A percentile compares a stretch with the other conserved stretches of the same genome.
These are phyloP conservation scores for Rachycentron canadum DNA, from an alignment of 2,797 vertebrate genomes.

Conservation along the genomic window DNA sequence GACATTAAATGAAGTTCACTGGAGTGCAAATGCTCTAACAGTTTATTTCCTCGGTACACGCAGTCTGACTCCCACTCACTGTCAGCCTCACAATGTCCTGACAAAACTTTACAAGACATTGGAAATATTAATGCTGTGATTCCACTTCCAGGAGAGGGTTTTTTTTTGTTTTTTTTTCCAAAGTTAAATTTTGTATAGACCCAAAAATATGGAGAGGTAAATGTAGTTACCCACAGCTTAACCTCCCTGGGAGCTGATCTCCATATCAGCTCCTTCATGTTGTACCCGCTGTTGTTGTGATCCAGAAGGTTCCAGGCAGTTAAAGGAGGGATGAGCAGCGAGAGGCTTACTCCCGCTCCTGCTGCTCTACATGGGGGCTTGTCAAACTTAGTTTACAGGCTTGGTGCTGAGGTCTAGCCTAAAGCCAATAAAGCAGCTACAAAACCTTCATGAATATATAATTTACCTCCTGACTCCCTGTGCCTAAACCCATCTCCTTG, in stretches of 20 bases:
- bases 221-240: slow-evolving; percentile 48
- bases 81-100: slow-evolving; percentile 10
- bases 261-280: slow-evolving; percentile 63
- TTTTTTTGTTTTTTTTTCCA: slow-evolving; percentile 21
- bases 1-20: slow-evolving; percentile 19
- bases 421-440: slow-evolving; percentile 61
- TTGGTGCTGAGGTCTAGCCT: slow-evolving; percentile 59
- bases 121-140: slow-evolving; percentile 5
- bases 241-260: slow-evolving; percentile 62
- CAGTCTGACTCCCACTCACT: slow-evolving; percentile 16
- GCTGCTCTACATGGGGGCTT: slow-evolving; percentile 63
- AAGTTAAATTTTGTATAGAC: slow-evolving; percentile 29
- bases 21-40: slow-evolving; percentile 12
- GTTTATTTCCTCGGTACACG: slow-evolving; percentile 8
- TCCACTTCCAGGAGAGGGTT: slow-evolving; percentile 10
- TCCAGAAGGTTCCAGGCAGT: slow-evolving; percentile 62
- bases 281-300: slow-evolving; percentile 58
- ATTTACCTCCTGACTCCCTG: slow-evolving; percentile 63
- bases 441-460: slow-evolving; percentile 75
- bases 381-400: slow-evolving; percentile 66
- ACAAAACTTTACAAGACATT: slow-evolving; percentile 32
- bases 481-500: slow-evolving; percentile 45
- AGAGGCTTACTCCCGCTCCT: slow-evolving; percentile 54
- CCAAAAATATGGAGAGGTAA: neutral
- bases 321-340: slow-evolving; percentile 48